Evolutionary conservation across 2,888 invertebrate species (phyloP), one percentile per base, ranked within the genome.

Genomic region (Steromphala cineraria): DNA sequence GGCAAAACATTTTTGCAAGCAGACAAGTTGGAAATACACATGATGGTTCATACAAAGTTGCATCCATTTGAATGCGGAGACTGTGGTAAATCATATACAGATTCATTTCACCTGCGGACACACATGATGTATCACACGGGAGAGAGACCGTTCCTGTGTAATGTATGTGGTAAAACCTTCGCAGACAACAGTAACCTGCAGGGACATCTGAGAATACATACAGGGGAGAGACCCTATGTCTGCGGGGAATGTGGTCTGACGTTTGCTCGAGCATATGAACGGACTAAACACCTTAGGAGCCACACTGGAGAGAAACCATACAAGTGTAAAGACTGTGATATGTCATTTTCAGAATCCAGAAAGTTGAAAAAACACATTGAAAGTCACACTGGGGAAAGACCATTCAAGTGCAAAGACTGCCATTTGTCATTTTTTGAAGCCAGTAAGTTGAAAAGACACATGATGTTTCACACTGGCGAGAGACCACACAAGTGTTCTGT

Each of bases 151-250:
- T 15, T 36, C 13, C 40, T 21, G 24, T 81, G 81, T 19, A n/a
- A 40, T 19, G 40, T 56, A n/a, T 80, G 80, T 53, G 80, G 75
- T 4, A 76, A 76, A 46, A 52, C 24, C 10, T 80, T 80, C 52
- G 17, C 76, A 3, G 76, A 62, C 19, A 24, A 46, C 17, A 31
- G 67, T 62, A 52, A 62, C 56, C 19, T 80, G 19, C 36, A 52
- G 46, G 24, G 56, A n/a, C 80, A 80, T 21, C 76, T 28, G 52
- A 40, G 52, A 5, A 52, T 56, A 46, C 80, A 80, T 40, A 67
- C 62, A n/a, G n/a, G n/a, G n/a, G n/a, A n/a, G n/a, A n/a, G n/a
- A n/a, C n/a, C n/a, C n/a, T n/a, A n/a, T n/a, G 7, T 53, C 7
- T 80, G 80, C 21, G 21, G 19, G n/a, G 53, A 19, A 19, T 80